These are phyloP conservation scores for Pseudonaja textilis DNA, from an alignment of 2,113 vertebrate genomes.

Conservation along the genomic window DNA sequence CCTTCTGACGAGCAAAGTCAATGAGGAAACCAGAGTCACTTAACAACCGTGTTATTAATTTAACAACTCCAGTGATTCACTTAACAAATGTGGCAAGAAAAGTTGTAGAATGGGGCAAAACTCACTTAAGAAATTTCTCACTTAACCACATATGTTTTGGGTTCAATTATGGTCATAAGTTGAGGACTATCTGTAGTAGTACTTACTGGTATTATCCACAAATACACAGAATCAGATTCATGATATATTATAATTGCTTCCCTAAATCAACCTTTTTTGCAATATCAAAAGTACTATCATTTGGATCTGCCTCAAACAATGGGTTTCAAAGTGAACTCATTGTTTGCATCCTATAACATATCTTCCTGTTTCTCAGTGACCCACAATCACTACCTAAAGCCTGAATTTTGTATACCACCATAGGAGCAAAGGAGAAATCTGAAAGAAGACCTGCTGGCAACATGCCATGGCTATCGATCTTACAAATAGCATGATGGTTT, in stretches of 20 bases:
- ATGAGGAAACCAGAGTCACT: neutral
- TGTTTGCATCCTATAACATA: neutral
- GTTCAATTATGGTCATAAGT: neutral
- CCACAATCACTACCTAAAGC: neutral
- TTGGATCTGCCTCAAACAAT: neutral
- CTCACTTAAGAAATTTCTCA: neutral
- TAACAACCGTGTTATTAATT: neutral
- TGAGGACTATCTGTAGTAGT: neutral
- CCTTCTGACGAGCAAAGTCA: neutral
- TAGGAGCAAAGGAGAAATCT: neutral
- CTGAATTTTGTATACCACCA: neutral
- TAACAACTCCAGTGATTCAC: neutral
- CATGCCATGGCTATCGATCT: neutral
- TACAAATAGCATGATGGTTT: neutral
- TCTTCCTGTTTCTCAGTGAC: neutral
- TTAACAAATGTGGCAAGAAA: neutral
- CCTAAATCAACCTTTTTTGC: neutral
- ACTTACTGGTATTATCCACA: neutral
- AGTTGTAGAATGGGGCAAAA: neutral
- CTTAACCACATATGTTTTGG: neutral
- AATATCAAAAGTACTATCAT: neutral
- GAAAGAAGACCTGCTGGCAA: neutral
- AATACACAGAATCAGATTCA: neutral
- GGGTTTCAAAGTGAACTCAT: neutral
- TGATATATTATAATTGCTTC: neutral